Evolutionary conservation across 2,113 vertebrate species (phyloP).

Genomic region (Macroglossus sobrinus): DNA sequence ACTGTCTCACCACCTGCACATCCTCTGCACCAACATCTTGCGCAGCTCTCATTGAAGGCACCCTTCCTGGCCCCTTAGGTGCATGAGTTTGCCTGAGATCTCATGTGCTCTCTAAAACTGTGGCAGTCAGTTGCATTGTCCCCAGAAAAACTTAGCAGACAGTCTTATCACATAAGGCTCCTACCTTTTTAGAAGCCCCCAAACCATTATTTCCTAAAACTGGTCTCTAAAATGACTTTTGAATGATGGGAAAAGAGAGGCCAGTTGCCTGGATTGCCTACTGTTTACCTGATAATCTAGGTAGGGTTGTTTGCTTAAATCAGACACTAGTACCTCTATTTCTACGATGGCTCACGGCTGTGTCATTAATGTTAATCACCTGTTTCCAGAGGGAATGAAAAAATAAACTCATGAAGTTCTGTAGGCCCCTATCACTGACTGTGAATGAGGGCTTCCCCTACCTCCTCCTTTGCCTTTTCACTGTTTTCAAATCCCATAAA

Average conservation of each 20-base stretch:
- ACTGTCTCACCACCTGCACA: fast-evolving
- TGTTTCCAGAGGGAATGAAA: neutral
- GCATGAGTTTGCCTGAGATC: neutral
- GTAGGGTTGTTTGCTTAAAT: neutral
- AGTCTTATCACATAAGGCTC: neutral
- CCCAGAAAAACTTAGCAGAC: neutral
- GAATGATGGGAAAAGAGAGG: neutral
- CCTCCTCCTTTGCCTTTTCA: constrained; percentile 36
- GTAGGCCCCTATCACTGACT: neutral
- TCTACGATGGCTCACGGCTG: neutral
- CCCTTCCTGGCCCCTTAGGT: neutral
- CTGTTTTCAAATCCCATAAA: constrained; percentile 71
- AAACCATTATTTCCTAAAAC: neutral
- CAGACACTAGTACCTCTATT: neutral
- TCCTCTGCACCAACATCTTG: fast-evolving
- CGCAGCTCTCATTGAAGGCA: neutral
- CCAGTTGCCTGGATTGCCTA: neutral
- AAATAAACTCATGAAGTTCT: neutral
- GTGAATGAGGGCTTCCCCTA: constrained; percentile 21
- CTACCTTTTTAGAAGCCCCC: neutral
- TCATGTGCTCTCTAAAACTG: neutral
- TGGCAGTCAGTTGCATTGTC: neutral
- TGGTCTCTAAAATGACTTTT: neutral
- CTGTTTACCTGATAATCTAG: neutral
- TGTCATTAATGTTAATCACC: neutral